phyloP scores from a whole-genome alignment of 2,888 invertebrate species.

The Cylloceria caligata region DNA sequence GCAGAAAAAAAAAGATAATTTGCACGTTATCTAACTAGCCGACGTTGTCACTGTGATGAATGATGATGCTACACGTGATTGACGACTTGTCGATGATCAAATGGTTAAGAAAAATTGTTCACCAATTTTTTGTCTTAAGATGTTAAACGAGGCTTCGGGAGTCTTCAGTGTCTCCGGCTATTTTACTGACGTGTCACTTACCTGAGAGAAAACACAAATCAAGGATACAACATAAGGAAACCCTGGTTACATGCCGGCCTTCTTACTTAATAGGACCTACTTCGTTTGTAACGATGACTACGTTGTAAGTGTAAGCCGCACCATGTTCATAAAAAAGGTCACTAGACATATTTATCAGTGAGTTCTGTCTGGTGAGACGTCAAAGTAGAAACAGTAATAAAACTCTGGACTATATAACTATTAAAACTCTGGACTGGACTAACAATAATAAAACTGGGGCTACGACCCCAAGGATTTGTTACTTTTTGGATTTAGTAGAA shows the following conservation, averaged over 20 bases:
- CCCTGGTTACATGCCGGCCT: constrained; percentile 74
- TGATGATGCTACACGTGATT: constrained; percentile 2
- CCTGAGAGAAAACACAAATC: constrained; percentile 35
- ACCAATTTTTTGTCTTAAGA: constrained; percentile 32
- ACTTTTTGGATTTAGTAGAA: too few species aligned
- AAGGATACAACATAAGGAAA: constrained; percentile 24
- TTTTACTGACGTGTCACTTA: constrained; percentile 59
- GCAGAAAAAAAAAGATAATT: constrained; percentile 22
- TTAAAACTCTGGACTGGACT: too few species aligned
- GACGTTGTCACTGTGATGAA: constrained; percentile 28
- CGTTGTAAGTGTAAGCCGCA: constrained; percentile 77
- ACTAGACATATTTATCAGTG: constrained; percentile 25
- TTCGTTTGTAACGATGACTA: constrained; percentile 84
- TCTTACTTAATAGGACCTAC: constrained; percentile 78
- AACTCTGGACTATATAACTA: not conserved
- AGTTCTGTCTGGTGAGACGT: not conserved
- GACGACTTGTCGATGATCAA: not conserved
- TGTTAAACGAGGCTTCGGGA: constrained; percentile 45
- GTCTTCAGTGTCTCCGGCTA: constrained; percentile 40
- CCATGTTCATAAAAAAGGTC: constrained; percentile 42
- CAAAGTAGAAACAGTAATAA: not conserved
- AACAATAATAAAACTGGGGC: too few species aligned
- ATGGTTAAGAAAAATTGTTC: not conserved
- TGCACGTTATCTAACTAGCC: constrained; percentile 32
- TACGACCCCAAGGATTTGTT: too few species aligned